Base-by-base conservation (phyloP, 2,888 invertebrate species). In the Neuroscelio doddi region DNA sequence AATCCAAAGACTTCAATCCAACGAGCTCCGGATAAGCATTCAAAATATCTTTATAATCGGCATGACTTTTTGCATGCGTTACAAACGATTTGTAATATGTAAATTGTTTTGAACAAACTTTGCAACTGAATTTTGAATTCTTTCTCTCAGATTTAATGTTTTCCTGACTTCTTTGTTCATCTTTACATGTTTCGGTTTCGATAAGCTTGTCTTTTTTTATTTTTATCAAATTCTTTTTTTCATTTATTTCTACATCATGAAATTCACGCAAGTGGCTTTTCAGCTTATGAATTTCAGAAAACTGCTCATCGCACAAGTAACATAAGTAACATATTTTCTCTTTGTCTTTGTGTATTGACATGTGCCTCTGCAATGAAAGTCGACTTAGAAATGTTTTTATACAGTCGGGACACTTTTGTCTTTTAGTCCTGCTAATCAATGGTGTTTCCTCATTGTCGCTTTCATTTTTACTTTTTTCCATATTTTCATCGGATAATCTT, bases 101-200 rank as follows among this genome's bases (percentile, higher is more conserved):
- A 52, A 83, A 83, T 58, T 76, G 75, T 52, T 78, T 81, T 2
- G 71, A 63, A 51, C 82, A 83, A 36, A 80, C 68, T 57, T 81
- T 75, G 55, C 82, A 83, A 0, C 55, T 56, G 32, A 74, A 80
- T 68, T 79, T 79, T 15, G 63, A 52, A 17, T 42, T 69, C 42
- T 69, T 77, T 42, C 41, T 45, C 59, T 59, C 14, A 16, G 14
- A 8, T n/a, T 26, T 36, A 17, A 21, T 24, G 27, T 62, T 57
- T 44, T 61, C 56, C 3, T 56, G 64, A 38, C 46, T 34, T n/a
- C 59, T 55, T 7, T 56, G 50, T 32, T 21, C 29, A 21, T 57
- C 68, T 26, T 64, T 47, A 16, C 26, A 26, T 44, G 63, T 47
- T 58, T 70, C 21, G 59, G 45, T 62, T 62, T 16, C 32, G 52